A percentile compares a stretch with the other conserved stretches of the same genome.
Conservation (phyloP, 1,140 invertebrate genomes). For the Meloidogyne hapla region DNA sequence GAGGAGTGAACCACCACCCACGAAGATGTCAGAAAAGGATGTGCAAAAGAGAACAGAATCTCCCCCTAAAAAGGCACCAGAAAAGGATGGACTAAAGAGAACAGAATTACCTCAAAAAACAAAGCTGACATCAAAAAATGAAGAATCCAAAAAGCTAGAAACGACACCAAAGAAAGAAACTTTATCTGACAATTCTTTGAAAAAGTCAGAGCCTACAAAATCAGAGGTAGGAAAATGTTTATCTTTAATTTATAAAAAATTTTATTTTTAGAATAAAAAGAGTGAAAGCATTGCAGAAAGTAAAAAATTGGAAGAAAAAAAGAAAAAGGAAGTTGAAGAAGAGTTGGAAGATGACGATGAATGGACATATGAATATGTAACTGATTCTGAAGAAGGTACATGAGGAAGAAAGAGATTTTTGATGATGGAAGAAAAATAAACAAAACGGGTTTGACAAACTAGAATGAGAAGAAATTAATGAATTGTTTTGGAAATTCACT, state of each 20-base stretch:
- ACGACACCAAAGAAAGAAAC: neutral
- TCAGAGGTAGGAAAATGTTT: slow-evolving; percentile 17
- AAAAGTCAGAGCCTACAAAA: neutral
- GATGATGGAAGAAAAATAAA: no score
- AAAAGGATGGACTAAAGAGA: neutral
- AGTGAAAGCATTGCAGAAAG: neutral
- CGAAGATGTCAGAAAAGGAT: neutral
- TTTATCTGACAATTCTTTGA: no score
- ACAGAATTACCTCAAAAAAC: neutral
- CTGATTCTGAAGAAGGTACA: slow-evolving; percentile 27
- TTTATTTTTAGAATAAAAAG: neutral
- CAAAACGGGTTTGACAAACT: no score
- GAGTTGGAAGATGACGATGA: slow-evolving; percentile 24
- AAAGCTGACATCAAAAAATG: neutral
- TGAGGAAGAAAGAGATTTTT: neutral
- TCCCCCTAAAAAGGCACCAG: neutral
- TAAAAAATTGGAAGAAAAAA: slow-evolving; percentile 10
- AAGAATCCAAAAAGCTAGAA: neutral
- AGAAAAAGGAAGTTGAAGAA: slow-evolving; percentile 16
- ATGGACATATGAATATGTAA: slow-evolving; percentile 36
- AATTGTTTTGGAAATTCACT: neutral
- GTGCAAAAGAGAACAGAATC: neutral
- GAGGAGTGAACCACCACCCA: neutral
- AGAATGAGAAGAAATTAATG: neutral
- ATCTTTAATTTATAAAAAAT: neutral